phyloP scores from a whole-genome alignment of 2,797 vertebrate species.

The Aldrovandia affinis region DNA sequence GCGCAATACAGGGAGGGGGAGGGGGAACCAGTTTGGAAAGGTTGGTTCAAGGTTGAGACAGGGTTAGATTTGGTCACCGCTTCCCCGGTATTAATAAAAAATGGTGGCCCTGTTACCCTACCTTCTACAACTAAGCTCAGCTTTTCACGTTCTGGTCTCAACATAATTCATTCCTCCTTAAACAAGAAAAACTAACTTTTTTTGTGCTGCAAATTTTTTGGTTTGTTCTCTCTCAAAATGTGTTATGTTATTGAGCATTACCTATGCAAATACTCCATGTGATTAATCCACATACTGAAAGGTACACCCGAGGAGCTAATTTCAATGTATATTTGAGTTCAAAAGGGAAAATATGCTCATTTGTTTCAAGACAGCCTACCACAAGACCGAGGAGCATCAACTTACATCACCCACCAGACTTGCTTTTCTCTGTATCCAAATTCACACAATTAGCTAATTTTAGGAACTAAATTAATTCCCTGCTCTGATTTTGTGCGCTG shows the following conservation, averaged over 20 bases:
- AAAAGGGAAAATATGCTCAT: neutral
- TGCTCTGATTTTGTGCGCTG: neutral
- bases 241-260: neutral
- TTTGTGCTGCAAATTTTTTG: no score
- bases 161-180: neutral
- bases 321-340: no score
- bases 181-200: slow-evolving; percentile 1
- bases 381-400: neutral
- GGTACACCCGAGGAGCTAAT: no score
- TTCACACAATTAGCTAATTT: neutral
- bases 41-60: slow-evolving; percentile 33
- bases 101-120: neutral
- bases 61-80: neutral
- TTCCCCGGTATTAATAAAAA: neutral
- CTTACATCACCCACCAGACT: neutral
- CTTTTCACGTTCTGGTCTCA: neutral
- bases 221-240: no score
- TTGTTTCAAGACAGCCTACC: neutral
- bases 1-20: slow-evolving; percentile 28
- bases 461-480: neutral
- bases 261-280: neutral
- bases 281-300: neutral
- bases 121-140: neutral
- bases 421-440: neutral
- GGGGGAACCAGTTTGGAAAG: slow-evolving; percentile 29